These are phyloP conservation scores for Drosophila conformis DNA, from an alignment of 2,888 invertebrate genomes.

Conservation along the genomic window DNA sequence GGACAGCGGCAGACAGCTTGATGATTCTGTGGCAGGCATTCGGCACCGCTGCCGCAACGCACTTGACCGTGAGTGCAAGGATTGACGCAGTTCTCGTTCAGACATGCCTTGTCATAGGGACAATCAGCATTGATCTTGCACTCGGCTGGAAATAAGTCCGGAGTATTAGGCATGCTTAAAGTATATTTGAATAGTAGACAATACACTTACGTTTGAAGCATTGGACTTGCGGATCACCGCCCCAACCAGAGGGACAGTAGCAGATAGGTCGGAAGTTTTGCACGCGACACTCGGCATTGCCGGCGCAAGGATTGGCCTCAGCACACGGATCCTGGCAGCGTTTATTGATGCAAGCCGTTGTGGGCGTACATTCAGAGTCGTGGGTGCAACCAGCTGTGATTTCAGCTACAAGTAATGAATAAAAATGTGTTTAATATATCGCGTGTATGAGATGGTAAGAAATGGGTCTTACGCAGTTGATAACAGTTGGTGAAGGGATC, in stretches of 20 bases:
- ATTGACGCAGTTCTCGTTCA: constrained; percentile 91
- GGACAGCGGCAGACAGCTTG: constrained; percentile 93
- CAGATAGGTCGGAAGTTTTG: constrained; percentile 92
- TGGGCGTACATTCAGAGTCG: constrained; percentile 91
- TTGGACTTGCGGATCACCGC: constrained; percentile 93
- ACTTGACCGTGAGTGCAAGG: constrained; percentile 89
- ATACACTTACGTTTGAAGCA: constrained; percentile 93
- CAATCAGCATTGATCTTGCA: constrained; percentile 92
- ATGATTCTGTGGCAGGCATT: constrained; percentile 91
- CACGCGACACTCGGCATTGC: constrained; percentile 92
- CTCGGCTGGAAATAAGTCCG: constrained; percentile 87
- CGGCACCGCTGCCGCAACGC: constrained; percentile 92
- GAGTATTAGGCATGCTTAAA: not conserved
- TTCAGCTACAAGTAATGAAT: constrained; percentile 57
- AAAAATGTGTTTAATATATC: not conserved
- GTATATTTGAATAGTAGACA: not conserved
- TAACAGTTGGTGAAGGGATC: constrained; percentile 93
- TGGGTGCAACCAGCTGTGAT: constrained; percentile 89
- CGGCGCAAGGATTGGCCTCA: constrained; percentile 91
- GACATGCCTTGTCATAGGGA: constrained; percentile 93
- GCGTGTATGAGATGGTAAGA: not conserved
- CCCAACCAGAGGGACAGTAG: constrained; percentile 93
- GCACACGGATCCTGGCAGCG: constrained; percentile 93
- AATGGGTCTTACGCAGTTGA: constrained; percentile 73
- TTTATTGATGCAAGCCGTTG: constrained; percentile 92